Base-by-base conservation (phyloP, 92 coral and sea anemone genomes). In the Diadumene lineata region DNA sequence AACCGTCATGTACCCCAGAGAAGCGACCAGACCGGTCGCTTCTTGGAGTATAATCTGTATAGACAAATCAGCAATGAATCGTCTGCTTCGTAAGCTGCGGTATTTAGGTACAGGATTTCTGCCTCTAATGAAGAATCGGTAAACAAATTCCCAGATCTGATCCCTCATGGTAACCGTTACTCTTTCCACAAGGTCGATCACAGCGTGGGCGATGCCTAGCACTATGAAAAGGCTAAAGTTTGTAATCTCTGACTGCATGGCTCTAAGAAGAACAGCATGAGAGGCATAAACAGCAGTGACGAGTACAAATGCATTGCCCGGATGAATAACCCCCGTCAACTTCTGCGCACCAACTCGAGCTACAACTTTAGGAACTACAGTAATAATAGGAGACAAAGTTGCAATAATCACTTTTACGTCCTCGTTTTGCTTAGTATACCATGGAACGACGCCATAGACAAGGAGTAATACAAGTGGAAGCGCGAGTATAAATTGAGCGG, bases 241-340 rank as follows among this genome's bases (percentile, higher is more conserved):
- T 18, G 60, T 84, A 55, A 91, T 66, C 23, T 91, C 90, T 1
- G 97, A 92, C 60, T 87, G 97, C 90, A 91, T 81, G 11, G 81
- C 78, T 21, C 97, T 82, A 31, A 87, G 87, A 7, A 85, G 78
- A 2, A 80, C 31, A 4, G 89, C 87, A 10, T 83, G 29, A 0
- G 44, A 70, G 22, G 85, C 82, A 64, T 76, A 88, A 10, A 84
- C 28, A 24, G 43, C 53, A 15, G 82, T 68, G 11, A 79, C 86
- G 0, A 87, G 43, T 38, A 72, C 83, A 64, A 84, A 64, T 0
- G 82, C 73, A 0, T 76, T 78, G 0, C 89, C 92, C 27, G 90
- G 86, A 50, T 91, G 85, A 11, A 79, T 78, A 1, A 87, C 74
- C 24, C 82, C 87, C 19, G 74, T 66, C 46, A 88, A 34, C 43